Percentiles rank a stretch among this genome's conserved stretches.
These are phyloP conservation scores for Silurus glanis DNA, from an alignment of 2,113 vertebrate species.

Conservation along the genomic window DNA sequence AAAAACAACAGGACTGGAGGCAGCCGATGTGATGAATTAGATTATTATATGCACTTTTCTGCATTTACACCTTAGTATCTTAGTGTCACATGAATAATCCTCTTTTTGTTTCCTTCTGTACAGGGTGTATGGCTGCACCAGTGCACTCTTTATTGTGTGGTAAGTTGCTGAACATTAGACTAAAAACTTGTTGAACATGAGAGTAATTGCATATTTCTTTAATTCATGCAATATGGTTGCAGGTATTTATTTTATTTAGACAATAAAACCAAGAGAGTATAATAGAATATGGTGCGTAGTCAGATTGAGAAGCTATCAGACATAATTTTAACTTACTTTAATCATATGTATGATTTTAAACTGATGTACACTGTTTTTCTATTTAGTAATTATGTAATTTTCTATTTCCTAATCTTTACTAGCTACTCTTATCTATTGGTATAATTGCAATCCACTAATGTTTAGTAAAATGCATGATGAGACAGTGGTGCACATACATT, in stretches of 20 bases:
- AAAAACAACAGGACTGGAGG: no score
- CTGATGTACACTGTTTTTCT: no score
- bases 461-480: no score
- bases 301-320: background rate
- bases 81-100: background rate
- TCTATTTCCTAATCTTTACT: no score
- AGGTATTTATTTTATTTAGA: background rate
- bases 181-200: background rate
- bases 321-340: no score
- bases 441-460: no score
- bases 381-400: no score
- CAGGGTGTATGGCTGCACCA: background rate
- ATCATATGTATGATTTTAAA: no score
- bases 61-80: background rate
- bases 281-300: background rate
- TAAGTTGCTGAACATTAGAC: background rate
- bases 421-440: no score
- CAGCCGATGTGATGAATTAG: no score
- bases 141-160: rapidly evolving
- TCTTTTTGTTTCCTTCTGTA: background rate
- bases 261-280: background rate
- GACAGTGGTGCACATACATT: no score
- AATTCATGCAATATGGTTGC: background rate
- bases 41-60: background rate
- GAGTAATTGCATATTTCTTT: background rate